A percentile compares a stretch with the other conserved stretches of the same genome.
Conservation (phyloP, 2,797 vertebrate species). For the Myripristis jacobus region DNA sequence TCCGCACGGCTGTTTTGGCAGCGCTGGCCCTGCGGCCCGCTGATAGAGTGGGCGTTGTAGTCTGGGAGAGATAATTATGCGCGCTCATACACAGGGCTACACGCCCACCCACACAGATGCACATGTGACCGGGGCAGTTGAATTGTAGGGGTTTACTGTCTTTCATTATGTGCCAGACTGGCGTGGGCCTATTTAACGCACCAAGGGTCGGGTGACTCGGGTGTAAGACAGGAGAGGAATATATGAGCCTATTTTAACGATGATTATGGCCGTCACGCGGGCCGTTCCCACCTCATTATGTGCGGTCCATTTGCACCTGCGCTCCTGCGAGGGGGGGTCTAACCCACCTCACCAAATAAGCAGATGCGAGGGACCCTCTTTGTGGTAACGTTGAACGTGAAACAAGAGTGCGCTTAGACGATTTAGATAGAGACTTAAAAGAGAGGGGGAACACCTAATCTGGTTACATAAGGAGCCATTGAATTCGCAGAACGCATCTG, state of each 20-base stretch:
- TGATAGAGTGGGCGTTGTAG: slow-evolving; percentile 65
- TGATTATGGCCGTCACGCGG: slow-evolving; percentile 35
- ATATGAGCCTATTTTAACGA: slow-evolving; percentile 6
- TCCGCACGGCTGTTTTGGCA: neutral
- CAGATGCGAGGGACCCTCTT: slow-evolving; percentile 57
- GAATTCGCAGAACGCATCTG: slow-evolving; percentile 66
- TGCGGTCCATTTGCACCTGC: slow-evolving; percentile 68
- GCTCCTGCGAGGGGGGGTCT: slow-evolving; percentile 45
- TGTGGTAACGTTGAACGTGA: slow-evolving; percentile 67
- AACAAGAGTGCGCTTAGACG: slow-evolving; percentile 23
- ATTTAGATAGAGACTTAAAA: slow-evolving; percentile 33
- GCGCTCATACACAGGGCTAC: slow-evolving; percentile 16
- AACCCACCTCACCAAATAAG: slow-evolving; percentile 80
- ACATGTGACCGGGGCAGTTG: neutral
- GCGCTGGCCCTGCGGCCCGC: slow-evolving; percentile 35
- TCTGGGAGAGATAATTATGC: slow-evolving; percentile 54
- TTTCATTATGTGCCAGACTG: slow-evolving; percentile 36
- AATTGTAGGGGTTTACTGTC: slow-evolving; percentile 3
- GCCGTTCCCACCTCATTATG: slow-evolving; percentile 59
- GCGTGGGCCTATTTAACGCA: neutral
- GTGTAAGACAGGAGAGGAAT: neutral
- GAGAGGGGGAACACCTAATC: slow-evolving; percentile 60
- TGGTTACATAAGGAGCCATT: slow-evolving; percentile 65
- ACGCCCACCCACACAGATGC: neutral
- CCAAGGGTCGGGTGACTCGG: neutral